Percentiles rank a stretch among this genome's conserved stretches.
These are phyloP conservation scores for Lipophrys pholis DNA, from an alignment of 2,113 vertebrate species.

Conservation along the genomic window DNA sequence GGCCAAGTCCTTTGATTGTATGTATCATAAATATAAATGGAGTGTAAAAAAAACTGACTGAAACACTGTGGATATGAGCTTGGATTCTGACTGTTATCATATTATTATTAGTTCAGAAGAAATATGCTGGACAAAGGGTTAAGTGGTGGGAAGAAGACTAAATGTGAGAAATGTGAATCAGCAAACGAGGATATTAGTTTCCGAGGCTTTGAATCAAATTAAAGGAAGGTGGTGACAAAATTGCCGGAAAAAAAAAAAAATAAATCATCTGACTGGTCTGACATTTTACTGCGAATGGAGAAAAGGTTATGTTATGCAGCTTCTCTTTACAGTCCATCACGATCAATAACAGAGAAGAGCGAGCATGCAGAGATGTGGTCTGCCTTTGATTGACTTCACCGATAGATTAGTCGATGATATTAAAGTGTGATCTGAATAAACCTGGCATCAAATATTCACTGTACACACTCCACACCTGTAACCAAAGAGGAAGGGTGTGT, in stretches of 20 bases:
- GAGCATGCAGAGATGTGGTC: not conserved
- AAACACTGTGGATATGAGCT: too few species aligned
- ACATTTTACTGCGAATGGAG: constrained; percentile 21
- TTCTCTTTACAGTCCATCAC: not conserved
- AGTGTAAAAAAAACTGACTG: too few species aligned
- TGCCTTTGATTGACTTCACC: constrained; percentile 28
- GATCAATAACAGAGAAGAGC: constrained; percentile 19
- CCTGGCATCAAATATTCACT: constrained; percentile 1
- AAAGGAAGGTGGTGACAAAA: constrained; percentile 3
- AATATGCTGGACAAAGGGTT: too few species aligned
- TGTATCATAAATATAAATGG: too few species aligned
- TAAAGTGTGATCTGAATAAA: constrained; percentile 37
- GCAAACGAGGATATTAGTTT: constrained; percentile 12
- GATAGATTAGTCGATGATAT: constrained; percentile 25
- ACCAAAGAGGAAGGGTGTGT: not conserved
- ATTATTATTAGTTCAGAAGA: too few species aligned
- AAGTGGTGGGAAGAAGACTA: constrained; percentile 2
- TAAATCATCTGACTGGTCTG: not conserved
- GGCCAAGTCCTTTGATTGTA: too few species aligned
- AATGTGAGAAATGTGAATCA: constrained; percentile 23
- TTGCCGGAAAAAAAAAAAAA: too few species aligned
- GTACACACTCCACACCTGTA: constrained; percentile 1
- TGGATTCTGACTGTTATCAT: too few species aligned
- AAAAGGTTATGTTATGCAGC: constrained; percentile 10
- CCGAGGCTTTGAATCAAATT: constrained; percentile 12